Evolutionary conservation across 2,113 vertebrate genomes (phyloP).

Genomic region (Neofelis nebulosa): DNA sequence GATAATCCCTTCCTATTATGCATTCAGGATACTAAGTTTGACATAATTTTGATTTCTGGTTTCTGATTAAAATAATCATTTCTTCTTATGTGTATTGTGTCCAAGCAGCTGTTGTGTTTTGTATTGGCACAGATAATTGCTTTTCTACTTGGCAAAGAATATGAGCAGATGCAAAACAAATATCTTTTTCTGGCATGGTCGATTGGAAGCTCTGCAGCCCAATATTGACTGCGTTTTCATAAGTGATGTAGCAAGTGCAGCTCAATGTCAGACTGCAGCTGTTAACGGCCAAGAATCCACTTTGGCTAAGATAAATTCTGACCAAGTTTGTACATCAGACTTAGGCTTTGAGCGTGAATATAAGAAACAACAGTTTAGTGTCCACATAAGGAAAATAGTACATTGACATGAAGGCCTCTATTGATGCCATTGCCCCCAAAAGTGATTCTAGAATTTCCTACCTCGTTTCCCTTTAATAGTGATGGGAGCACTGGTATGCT

Average conservation of each 20-base stretch:
- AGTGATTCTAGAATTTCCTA: background rate
- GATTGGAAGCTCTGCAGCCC: background rate
- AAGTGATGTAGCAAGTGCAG: background rate
- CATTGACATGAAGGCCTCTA: background rate
- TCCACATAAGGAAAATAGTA: background rate
- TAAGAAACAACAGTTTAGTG: background rate
- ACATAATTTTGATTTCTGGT: background rate
- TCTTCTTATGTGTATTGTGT: constrained; percentile 16
- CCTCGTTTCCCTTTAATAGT: background rate
- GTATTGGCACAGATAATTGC: constrained; percentile 48
- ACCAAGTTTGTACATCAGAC: background rate
- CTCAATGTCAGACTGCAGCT: background rate
- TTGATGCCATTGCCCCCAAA: background rate
- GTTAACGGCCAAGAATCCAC: background rate
- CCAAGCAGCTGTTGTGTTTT: constrained; percentile 40
- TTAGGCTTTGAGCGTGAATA: background rate
- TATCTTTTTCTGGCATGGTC: constrained; percentile 29
- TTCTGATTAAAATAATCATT: constrained; percentile 49
- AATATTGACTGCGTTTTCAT: background rate
- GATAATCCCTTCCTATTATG: background rate
- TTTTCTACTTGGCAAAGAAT: constrained; percentile 58
- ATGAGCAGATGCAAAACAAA: constrained; percentile 46
- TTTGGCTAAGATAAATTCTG: background rate
- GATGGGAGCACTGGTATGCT: rapidly evolving
- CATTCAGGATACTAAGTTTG: background rate